Evolutionary conservation across 2,888 invertebrate species (phyloP), one percentile per base, ranked within the genome.

Genomic region (Stegana nigrithorax): DNA sequence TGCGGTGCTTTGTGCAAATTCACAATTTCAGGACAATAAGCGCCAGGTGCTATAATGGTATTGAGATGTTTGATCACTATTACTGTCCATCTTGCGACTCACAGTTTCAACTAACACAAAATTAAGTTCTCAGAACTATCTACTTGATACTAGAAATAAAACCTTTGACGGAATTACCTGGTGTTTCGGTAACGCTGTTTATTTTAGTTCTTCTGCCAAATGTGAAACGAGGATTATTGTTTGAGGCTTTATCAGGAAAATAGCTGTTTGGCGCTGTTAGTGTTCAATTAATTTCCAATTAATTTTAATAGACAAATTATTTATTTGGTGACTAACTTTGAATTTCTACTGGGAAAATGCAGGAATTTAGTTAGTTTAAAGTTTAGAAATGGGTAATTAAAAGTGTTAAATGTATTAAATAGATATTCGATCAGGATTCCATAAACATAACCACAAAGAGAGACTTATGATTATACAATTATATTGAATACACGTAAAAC

Each of bases 231-330:
- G 85, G 85, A 75, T 85, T 82, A 75, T 73, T 83, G 75, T 77
- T 90, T 79, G 90, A 89, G 45, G 89, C 87, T 80, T 88, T 89
- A 78, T 91, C 91, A 73, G 88, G 87, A 87, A 88, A 87, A 79
- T 86, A 86, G 73, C 84, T 82, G 80, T 84, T 83, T 73, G 85
- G 85, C 79, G 86, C 86, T 86, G 84, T 80, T 83, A 79, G 79
- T 79, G 78, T 67, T 55, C 39, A 57, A 26, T 27, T 23, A 27
- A 51, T 27, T 51, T 45, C 21, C 21, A 14, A 45, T 21, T 21
- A 21, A 45, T 17, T 39, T 39, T 75, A 75, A 75, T 78, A 74
- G 72, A 78, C 68, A 70, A 70, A 67, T 62, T 53, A 60, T 73
- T 71, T 57, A 66, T 73, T 68, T 68, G 64, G 57, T n/a, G n/a